Evolutionary conservation across 2,888 invertebrate genomes (phyloP).

Genomic region (Ommatoiulus sabulosus): DNA sequence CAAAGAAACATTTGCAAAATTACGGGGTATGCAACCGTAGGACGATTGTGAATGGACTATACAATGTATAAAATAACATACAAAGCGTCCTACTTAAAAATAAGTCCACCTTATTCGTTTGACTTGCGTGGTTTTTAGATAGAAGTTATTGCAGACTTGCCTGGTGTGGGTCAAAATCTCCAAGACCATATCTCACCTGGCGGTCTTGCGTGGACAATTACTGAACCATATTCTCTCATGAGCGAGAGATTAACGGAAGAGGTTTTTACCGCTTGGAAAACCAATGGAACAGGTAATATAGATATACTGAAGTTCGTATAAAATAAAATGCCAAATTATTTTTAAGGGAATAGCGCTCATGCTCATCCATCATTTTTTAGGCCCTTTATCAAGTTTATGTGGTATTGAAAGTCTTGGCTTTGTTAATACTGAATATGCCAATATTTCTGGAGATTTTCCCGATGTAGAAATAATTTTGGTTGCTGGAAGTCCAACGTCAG

Average conservation of each 20-base stretch:
- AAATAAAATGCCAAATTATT: conserved; percentile 65
- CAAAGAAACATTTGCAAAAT: not conserved
- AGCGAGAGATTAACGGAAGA: not conserved
- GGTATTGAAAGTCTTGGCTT: conserved; percentile 91
- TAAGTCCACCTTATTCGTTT: no score
- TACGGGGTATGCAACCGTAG: not conserved
- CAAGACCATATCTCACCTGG: conserved; percentile 91
- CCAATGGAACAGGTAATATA: conserved; percentile 16
- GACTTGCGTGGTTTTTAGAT: conserved; percentile 61
- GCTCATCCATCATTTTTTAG: conserved; percentile 65
- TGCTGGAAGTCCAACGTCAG: conserved; percentile 11
- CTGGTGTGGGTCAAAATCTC: conserved; percentile 84
- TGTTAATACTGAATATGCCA: conserved; percentile 90
- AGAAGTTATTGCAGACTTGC: conserved; percentile 79
- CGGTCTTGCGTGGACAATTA: conserved; percentile 76
- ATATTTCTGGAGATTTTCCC: conserved; percentile 88
- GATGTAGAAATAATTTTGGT: conserved; percentile 93
- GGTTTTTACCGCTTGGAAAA: not conserved
- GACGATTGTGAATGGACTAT: not conserved
- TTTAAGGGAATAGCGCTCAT: conserved; percentile 70
- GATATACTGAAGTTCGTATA: no score
- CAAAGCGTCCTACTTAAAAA: no score
- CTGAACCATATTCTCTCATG: conserved; percentile 34
- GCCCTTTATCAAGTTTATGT: conserved; percentile 88
- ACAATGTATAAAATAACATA: not conserved